phyloP scores from a whole-genome alignment of 2,888 invertebrate genomes.

The Drosophila gaucha region DNA sequence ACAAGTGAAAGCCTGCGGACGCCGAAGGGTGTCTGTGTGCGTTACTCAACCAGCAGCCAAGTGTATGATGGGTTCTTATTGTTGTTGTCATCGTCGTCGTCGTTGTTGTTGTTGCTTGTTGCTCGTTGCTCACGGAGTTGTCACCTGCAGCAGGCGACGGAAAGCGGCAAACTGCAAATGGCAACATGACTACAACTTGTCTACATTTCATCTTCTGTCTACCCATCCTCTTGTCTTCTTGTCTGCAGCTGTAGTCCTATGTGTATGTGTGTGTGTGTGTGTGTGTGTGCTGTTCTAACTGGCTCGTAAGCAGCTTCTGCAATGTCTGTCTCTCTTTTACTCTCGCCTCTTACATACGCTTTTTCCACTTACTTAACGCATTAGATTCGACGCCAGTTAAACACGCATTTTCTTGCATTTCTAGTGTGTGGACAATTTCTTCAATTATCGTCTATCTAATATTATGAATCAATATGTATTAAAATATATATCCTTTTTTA shows the following conservation, averaged over 20 bases:
- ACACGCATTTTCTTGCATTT: slow-evolving; percentile 1
- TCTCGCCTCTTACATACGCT: slow-evolving; percentile 47
- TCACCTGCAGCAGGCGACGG: slow-evolving; percentile 71
- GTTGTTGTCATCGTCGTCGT: slow-evolving; percentile 16
- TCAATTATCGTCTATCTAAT: too few relatives aligned
- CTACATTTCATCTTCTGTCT: slow-evolving; percentile 70
- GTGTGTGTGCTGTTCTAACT: slow-evolving; percentile 23
- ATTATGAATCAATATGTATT: too few relatives aligned
- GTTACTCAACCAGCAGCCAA: slow-evolving; percentile 58
- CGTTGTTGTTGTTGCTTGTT: slow-evolving; percentile 19
- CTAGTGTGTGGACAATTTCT: too few relatives aligned
- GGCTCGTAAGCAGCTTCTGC: slow-evolving; percentile 34
- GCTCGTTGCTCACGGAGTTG: slow-evolving; percentile 57
- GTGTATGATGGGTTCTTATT: slow-evolving; percentile 48
- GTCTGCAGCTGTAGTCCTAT: slow-evolving; percentile 23
- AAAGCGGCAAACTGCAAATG: slow-evolving; percentile 53
- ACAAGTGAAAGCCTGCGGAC: slow-evolving; percentile 56
- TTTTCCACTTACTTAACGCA: slow-evolving; percentile 76
- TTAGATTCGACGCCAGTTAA: slow-evolving; percentile 44
- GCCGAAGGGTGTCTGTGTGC: slow-evolving; percentile 34
- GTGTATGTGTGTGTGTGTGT: slow-evolving; percentile 13
- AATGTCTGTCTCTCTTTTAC: background rate
- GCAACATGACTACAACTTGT: slow-evolving; percentile 77
- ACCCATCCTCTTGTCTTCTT: slow-evolving; percentile 19
- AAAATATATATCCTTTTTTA: too few relatives aligned